phyloP scores from a whole-genome alignment of 2,113 vertebrate genomes.

The Pycnonotus jocosus region DNA sequence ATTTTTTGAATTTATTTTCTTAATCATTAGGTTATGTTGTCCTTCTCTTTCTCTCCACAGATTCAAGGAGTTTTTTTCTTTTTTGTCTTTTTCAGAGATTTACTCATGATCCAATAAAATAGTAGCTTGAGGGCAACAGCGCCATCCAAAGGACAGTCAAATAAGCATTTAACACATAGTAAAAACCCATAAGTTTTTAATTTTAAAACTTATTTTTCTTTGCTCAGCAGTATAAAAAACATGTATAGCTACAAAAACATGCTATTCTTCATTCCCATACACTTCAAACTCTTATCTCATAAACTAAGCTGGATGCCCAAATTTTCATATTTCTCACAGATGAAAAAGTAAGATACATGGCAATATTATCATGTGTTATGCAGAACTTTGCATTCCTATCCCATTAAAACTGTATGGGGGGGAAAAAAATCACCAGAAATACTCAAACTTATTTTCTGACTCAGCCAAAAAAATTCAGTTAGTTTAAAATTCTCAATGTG shows the following conservation, averaged over 20 bases:
- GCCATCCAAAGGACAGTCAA: neutral
- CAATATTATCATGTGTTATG: neutral
- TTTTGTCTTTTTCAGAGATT: neutral
- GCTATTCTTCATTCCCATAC: neutral
- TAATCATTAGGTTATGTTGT: neutral
- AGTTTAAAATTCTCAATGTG: neutral
- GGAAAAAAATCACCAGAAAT: too few relatives aligned
- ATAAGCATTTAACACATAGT: neutral
- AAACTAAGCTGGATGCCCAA: neutral
- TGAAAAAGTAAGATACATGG: rapidly evolving
- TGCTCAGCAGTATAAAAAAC: neutral
- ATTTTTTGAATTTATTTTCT: neutral
- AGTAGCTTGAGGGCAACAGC: neutral
- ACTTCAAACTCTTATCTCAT: neutral
- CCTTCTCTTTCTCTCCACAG: neutral
- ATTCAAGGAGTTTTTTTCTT: rapidly evolving
- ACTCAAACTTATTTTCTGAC: neutral
- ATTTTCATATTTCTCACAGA: neutral
- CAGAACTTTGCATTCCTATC: neutral
- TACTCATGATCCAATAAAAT: neutral
- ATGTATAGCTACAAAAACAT: neutral
- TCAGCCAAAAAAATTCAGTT: neutral
- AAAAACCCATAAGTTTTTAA: rapidly evolving
- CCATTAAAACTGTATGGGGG: neutral
- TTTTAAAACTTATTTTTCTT: neutral